Percentiles rank a stretch among this genome's conserved stretches.
Conservation (phyloP, 2,113 vertebrate species). For the Macroglossus sobrinus region DNA sequence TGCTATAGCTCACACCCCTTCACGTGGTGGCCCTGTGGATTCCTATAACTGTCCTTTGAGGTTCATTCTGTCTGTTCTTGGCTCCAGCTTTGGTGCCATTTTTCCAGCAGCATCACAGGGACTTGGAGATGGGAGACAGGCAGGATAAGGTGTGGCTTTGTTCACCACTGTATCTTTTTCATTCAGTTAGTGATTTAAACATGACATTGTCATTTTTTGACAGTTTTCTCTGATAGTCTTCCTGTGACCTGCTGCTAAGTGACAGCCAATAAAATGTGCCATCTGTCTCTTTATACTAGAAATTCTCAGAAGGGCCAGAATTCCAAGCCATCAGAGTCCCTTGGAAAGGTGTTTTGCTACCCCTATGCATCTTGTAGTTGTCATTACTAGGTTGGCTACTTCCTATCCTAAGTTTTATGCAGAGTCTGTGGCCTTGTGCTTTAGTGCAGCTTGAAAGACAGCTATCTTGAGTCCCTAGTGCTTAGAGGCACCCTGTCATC, state of each 20-base stretch:
- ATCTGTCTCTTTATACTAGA: not conserved
- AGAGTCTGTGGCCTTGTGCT: not conserved
- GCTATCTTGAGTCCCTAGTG: not conserved
- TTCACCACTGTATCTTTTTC: not conserved
- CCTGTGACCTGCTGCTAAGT: not conserved
- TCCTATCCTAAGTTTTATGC: not conserved
- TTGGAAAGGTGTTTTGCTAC: not conserved
- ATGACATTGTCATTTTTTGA: conserved; percentile 22
- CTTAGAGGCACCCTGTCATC: not conserved
- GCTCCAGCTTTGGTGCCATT: not conserved
- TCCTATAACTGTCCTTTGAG: not conserved
- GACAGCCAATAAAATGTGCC: not conserved
- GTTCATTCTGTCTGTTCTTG: not conserved
- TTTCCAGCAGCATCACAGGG: not conserved
- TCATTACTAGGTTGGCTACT: not conserved
- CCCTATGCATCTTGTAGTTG: fast-evolving
- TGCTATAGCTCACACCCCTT: not conserved
- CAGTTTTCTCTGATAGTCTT: not conserved
- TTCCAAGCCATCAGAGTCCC: not conserved
- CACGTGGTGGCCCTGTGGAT: no score
- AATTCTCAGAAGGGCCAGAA: not conserved
- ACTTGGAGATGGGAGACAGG: not conserved
- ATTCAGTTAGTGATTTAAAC: not conserved
- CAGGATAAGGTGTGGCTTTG: not conserved
- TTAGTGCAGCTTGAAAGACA: not conserved